These are phyloP conservation scores for Tetragonisca angustula DNA, from an alignment of 2,888 invertebrate genomes.

Conservation along the genomic window DNA sequence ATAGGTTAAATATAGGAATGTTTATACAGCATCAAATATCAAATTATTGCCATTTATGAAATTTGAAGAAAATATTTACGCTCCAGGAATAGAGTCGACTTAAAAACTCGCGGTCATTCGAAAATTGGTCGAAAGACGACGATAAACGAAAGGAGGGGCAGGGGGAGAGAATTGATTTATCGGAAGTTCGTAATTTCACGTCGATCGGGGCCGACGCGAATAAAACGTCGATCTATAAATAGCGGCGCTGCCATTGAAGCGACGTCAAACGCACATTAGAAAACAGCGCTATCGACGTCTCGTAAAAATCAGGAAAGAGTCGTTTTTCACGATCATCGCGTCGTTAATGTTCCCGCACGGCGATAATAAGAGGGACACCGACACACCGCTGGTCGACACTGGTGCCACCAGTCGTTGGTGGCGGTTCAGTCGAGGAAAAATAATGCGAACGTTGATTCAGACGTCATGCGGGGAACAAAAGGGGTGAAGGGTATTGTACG, in stretches of 20 bases:
- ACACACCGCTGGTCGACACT: background rate
- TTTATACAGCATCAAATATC: too few species aligned
- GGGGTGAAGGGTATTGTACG: conserved; percentile 43
- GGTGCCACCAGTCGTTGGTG: background rate
- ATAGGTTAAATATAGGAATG: too few species aligned
- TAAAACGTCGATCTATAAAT: background rate
- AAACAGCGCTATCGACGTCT: background rate
- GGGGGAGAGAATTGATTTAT: background rate
- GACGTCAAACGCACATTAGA: background rate
- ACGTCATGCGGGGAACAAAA: conserved; percentile 18
- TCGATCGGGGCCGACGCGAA: background rate
- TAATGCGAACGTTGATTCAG: conserved; percentile 54
- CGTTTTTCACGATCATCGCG: background rate
- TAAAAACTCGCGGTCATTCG: background rate
- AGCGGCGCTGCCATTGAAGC: background rate
- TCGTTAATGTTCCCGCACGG: conserved; percentile 3
- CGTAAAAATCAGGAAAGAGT: conserved; percentile 2
- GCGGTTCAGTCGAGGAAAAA: conserved; percentile 18
- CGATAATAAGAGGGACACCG: conserved; percentile 7
- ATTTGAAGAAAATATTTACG: too few species aligned
- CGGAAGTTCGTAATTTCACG: background rate
- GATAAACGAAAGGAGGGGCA: background rate
- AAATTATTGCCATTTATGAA: too few species aligned
- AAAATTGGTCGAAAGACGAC: background rate
- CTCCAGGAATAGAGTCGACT: background rate